Evolutionary conservation across 2,888 invertebrate genomes (phyloP).

Genomic region (Brachylomia viminalis): DNA sequence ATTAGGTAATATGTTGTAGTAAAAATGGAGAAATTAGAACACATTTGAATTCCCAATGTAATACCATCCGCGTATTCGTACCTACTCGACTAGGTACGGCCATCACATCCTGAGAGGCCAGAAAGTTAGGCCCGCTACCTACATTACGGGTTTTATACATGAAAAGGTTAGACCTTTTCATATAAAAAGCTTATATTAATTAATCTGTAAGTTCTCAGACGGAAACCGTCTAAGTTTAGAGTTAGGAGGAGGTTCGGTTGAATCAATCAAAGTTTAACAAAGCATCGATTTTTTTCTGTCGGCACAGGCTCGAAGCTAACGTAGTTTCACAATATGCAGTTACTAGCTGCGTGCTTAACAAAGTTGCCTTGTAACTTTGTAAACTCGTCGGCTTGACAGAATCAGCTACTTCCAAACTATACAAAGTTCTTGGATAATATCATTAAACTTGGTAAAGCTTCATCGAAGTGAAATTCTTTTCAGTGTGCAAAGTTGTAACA

Average conservation of each 20-base stretch:
- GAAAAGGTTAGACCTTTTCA: background rate
- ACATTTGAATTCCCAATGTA: background rate
- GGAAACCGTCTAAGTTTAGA: background rate
- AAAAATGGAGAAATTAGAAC: background rate
- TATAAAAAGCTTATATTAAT: background rate
- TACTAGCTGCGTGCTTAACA: background rate
- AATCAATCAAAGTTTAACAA: constrained; percentile 20
- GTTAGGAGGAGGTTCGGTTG: background rate
- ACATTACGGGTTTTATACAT: background rate
- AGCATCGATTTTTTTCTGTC: constrained; percentile 8
- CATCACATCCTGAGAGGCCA: background rate
- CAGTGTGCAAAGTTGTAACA: background rate
- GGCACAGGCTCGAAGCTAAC: background rate
- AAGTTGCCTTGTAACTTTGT: constrained; percentile 7
- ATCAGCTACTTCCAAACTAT: constrained; percentile 22
- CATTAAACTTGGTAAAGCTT: background rate
- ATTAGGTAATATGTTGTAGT: background rate
- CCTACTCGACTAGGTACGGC: background rate
- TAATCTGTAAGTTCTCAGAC: background rate
- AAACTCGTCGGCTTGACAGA: background rate
- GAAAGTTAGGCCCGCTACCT: background rate
- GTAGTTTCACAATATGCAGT: background rate
- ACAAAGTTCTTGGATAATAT: constrained; percentile 9
- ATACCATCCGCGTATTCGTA: background rate
- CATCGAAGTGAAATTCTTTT: constrained; percentile 2